phyloP scores from a whole-genome alignment of 1,140 invertebrate genomes.

The Schlechtendalia chinensis region DNA sequence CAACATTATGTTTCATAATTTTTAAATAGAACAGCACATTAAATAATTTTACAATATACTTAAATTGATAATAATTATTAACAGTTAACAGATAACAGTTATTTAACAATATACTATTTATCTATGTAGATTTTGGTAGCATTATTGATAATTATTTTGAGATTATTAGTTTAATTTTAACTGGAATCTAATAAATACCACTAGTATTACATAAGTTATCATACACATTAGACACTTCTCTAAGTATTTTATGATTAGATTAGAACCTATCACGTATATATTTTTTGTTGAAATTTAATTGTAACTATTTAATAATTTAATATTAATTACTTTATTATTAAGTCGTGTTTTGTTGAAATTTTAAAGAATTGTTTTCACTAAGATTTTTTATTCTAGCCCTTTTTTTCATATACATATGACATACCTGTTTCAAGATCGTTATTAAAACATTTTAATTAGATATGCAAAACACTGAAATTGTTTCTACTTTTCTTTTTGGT shows the following conservation, averaged over 20 bases:
- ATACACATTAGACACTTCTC: neutral
- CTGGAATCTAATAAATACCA: neutral
- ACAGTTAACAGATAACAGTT: no score
- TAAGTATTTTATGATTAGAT: neutral
- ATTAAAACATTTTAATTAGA: neutral
- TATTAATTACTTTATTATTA: neutral
- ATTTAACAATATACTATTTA: neutral
- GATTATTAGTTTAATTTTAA: slow-evolving; percentile 4
- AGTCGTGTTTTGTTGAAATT: neutral
- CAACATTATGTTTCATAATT: neutral
- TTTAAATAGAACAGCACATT: neutral
- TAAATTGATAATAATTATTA: slow-evolving; percentile 22
- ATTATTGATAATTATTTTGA: neutral
- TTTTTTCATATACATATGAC: neutral
- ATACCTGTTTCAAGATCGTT: neutral
- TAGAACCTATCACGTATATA: neutral
- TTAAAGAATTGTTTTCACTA: neutral
- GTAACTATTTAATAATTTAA: neutral
- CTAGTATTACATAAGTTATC: neutral
- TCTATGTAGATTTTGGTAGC: slow-evolving; percentile 13
- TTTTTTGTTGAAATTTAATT: neutral
- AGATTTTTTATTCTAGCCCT: neutral
- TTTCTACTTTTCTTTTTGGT: neutral
- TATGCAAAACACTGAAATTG: neutral
- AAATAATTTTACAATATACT: slow-evolving; percentile 8